A percentile compares a stretch with the other conserved stretches of the same genome.
phyloP scores from a whole-genome alignment of 2,113 vertebrate species.

The Pipra filicauda region DNA sequence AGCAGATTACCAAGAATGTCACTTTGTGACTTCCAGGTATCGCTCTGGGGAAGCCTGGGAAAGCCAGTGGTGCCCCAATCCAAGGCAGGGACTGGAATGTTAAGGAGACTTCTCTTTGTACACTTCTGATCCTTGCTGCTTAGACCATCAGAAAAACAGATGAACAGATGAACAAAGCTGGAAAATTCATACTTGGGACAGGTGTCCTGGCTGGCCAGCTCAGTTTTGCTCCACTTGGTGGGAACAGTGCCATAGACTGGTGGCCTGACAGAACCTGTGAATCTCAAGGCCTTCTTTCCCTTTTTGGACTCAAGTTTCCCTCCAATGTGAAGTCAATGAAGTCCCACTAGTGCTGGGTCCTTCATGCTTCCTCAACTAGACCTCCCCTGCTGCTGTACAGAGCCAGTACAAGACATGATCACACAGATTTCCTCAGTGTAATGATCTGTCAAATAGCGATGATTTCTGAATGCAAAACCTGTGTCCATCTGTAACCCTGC shows the following conservation, averaged over 20 bases:
- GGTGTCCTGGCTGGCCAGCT: neutral
- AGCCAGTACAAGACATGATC: neutral
- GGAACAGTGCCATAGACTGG: neutral
- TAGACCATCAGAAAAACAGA: neutral
- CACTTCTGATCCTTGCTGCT: neutral
- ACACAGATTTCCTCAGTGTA: neutral
- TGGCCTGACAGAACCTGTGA: neutral
- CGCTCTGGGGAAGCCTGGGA: neutral
- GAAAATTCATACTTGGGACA: neutral
- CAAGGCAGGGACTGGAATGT: neutral
- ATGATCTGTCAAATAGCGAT: neutral
- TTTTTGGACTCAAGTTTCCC: neutral
- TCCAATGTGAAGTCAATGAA: neutral
- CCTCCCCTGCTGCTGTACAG: neutral
- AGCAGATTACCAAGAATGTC: neutral
- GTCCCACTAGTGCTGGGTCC: neutral
- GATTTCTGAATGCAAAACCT: neutral
- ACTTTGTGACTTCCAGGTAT: neutral
- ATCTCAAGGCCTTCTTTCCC: neutral
- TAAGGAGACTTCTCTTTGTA: neutral
- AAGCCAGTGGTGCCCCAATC: neutral
- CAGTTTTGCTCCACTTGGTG: neutral
- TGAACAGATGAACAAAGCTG: neutral
- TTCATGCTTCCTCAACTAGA: neutral
- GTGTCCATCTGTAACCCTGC: neutral